phyloP scores from a whole-genome alignment of 2,113 vertebrate genomes.

The Nerophis lumbriciformis region DNA sequence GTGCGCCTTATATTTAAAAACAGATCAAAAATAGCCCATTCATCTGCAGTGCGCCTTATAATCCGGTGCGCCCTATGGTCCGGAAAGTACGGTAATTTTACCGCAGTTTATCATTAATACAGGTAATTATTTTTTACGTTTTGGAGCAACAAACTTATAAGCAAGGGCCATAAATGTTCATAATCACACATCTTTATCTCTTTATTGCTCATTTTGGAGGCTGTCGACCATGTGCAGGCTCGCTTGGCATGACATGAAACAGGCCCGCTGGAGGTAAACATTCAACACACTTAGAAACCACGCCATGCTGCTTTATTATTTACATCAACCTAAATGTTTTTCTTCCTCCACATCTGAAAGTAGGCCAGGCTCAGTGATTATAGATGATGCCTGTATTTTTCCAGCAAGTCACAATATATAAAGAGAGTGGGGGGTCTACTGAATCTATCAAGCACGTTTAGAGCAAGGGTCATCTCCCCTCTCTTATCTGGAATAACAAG shows the following conservation, averaged over 20 bases:
- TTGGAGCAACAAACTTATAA: no score
- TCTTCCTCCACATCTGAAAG: constrained; percentile 28
- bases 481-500: constrained; percentile 7
- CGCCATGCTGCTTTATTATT: constrained; percentile 44
- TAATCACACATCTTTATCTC: constrained; percentile 12
- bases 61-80: no score
- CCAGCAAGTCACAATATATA: not conserved
- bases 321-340: constrained; percentile 35
- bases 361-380: constrained; percentile 30
- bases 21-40: no score
- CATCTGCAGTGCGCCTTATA: no score
- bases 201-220: not conserved
- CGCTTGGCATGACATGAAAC: not conserved
- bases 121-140: no score
- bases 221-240: constrained; percentile 10
- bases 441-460: constrained; percentile 2
- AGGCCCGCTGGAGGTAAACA: not conserved
- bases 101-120: no score
- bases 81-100: no score
- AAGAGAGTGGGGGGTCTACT: not conserved
- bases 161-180: no score
- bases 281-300: constrained; percentile 5
- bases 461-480: constrained; percentile 3
- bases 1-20: no score
- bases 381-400: constrained; percentile 7